Evolutionary conservation across 35 echinoderm and acorn worm genomes (phyloP).

Genomic region (Apostichopus parvimensis): DNA sequence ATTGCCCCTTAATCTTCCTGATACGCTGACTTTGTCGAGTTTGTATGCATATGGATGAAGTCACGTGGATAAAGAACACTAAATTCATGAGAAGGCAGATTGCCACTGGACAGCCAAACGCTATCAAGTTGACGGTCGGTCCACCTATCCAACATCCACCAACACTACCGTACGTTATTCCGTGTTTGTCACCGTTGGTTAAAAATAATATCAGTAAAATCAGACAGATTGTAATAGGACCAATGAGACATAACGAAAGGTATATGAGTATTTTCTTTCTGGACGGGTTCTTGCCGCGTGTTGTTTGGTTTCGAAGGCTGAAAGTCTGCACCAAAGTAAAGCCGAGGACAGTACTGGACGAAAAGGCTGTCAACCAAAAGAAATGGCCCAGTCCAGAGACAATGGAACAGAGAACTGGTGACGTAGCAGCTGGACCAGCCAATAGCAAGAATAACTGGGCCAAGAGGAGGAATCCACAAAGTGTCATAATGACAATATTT

Average conservation of each 20-base stretch:
- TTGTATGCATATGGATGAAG: neutral
- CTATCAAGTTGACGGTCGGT: neutral
- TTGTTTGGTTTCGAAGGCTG: neutral
- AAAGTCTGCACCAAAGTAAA: conserved; percentile 32
- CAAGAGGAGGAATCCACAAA: conserved; percentile 25
- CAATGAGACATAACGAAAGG: neutral
- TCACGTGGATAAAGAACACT: conserved; percentile 42
- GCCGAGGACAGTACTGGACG: conserved; percentile 26
- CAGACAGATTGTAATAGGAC: neutral
- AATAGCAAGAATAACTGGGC: conserved; percentile 26
- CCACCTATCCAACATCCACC: conserved; percentile 52
- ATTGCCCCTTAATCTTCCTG: neutral
- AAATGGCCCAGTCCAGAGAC: conserved; percentile 26
- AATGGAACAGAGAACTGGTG: neutral
- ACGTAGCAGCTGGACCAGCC: neutral
- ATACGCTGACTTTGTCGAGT: neutral
- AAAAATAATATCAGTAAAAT: conserved; percentile 10
- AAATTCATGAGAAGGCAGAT: neutral
- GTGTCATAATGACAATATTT: conserved; percentile 34
- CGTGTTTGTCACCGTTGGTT: neutral
- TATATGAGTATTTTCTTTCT: neutral
- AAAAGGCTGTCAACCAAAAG: conserved; percentile 24
- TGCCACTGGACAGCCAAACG: conserved; percentile 40
- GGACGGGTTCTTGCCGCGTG: neutral
- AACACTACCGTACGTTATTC: conserved; percentile 6